Evolutionary conservation across 2,888 invertebrate genomes (phyloP), one percentile per base, ranked within the genome.

Genomic region (Harmothoe impar): DNA sequence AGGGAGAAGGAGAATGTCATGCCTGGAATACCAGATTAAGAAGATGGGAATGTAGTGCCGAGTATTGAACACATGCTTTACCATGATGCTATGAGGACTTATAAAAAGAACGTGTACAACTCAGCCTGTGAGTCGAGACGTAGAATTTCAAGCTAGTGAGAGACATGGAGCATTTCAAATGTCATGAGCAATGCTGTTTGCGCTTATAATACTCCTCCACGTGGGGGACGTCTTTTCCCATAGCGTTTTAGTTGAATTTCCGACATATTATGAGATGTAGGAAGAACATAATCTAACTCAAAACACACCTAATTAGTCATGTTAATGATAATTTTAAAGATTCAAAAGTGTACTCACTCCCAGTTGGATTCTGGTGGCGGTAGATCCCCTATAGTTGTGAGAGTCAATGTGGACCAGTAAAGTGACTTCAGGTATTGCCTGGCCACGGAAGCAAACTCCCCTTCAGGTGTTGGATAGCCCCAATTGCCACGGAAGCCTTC

Each of bases 311-410:
- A 43, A 43, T n/a, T n/a, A n/a, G n/a, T n/a, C n/a, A n/a, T 43
- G 10, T 43, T 43, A 10, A 43, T 43, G 43, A 10, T 10, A 43
- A 43, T 10, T 7, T 7, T 43, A 43, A 43, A 43, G 43, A 43
- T 43, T 43, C 10, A 90, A 90, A n/a, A 89, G 10, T 15, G n/a
- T 93, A 96, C 99, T 98, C 97, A 99, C 99, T 99, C 98, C 96
- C 98, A 98, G 96, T 99, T 98, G 92, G 98, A 98, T 96, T 98
- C 98, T 0, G 99, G 99, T 5, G 98, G 98, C 0, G 99, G 99
- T 93, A 99, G 97, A 96, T 99, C 99, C 33, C 99, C 99, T 93
- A 99, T 99, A 77, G 99, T 99, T 68, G 99, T 99, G 91, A 99
- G 96, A 0, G 99, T 99, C 92, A 99, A 96, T 0, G 99, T 99